These are phyloP conservation scores for Oxystoma pomonae DNA, from an alignment of 2,888 invertebrate species.

Conservation along the genomic window DNA sequence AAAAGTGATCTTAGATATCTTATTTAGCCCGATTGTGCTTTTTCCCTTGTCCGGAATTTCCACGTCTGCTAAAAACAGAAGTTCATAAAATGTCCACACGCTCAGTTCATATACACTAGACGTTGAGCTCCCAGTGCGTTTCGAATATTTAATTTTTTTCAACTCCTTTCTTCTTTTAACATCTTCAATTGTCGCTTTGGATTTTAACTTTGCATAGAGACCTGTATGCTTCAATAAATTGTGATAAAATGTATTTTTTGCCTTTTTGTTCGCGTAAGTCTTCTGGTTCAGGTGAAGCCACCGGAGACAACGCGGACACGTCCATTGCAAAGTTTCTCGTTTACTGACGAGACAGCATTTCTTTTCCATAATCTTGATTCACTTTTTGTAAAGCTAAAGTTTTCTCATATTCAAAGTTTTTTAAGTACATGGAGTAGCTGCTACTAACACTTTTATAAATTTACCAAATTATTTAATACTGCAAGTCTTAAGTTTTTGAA, in stretches of 20 bases:
- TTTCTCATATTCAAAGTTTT: no score
- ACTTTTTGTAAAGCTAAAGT: no score
- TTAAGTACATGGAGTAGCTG: no score
- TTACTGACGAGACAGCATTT: neutral
- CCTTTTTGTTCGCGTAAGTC: neutral
- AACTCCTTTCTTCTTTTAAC: neutral
- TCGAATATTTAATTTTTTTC: neutral
- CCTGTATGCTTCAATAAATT: neutral
- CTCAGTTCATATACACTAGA: neutral
- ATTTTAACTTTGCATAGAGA: neutral
- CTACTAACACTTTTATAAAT: no score
- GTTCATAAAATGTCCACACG: neutral
- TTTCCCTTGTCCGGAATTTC: neutral
- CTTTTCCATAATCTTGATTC: no score
- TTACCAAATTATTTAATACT: no score
- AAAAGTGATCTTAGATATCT: neutral
- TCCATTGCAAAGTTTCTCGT: neutral
- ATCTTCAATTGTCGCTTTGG: neutral
- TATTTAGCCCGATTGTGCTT: neutral
- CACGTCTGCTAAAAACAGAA: neutral
- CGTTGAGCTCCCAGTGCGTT: neutral
- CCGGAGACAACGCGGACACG: neutral
- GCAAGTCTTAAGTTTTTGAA: no score
- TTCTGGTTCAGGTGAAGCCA: neutral
- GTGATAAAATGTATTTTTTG: neutral